Base-by-base conservation (phyloP, 2,113 vertebrate genomes). In the Xiphias gladius region DNA sequence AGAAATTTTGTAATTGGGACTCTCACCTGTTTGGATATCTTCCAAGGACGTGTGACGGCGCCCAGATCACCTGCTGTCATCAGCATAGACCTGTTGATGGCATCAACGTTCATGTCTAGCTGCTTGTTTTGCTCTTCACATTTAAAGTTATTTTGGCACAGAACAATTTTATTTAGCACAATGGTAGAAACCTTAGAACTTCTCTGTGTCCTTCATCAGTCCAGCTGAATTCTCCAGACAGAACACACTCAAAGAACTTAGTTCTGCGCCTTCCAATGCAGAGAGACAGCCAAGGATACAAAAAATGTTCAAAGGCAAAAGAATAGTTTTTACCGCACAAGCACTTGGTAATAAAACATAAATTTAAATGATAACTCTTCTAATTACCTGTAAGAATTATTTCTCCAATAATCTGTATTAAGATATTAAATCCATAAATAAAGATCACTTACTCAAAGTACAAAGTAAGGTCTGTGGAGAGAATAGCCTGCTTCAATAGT, bases 31-130 rank as follows among this genome's bases (percentile, higher is more conserved):
- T 97, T 98, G 19, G 98, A 99, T 93, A 99, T 98, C 94, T 98
- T 96, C 98, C 98, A 99, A 52, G 98, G 98, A 92, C 98, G 97
- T 91, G 98, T 99, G 94, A 97, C 98, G 20, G 98, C 98, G 83
- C 98, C 98, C 94, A 99, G 96, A 96, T 99, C 98, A 89, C 97
- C 98, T 43, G 97, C 97, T 92, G 98, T 99, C 98, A 99, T 99
- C 95, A 99, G 94, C 98, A 99, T 99, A 88, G 98, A 99, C 95
- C 98, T 99, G 96, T 95, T 64, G 46, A 84, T 43, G 41, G 70
- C 52, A 90, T 28, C 22, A 76, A 65, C 80, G 22, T 35, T 76
- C 0, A 43, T 50, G 79, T 58, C 7, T 35, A 58, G 39, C 41
- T 41, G 0, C 19, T 54, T 54, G 4, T 48, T 41, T 17, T n/a